Base-by-base conservation (phyloP, 2,797 vertebrate species). In the Gephyroberyx darwinii region DNA sequence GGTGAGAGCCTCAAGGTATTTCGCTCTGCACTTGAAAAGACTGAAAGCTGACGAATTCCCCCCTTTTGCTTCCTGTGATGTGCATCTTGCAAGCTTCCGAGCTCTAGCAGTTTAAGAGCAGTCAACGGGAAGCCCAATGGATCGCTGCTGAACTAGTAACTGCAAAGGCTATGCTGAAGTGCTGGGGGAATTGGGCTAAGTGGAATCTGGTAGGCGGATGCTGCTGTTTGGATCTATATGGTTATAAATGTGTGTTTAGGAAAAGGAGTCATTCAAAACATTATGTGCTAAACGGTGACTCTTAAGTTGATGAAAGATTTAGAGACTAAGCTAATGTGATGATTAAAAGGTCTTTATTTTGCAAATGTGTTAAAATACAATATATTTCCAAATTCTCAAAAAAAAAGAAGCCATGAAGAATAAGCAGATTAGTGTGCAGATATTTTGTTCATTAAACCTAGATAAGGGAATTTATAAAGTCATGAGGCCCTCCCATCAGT, bases 1-100 rank as follows among this genome's bases (percentile, higher is more conserved):
- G 62, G 72, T 3, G 69, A 72, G 66, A 75, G 82, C 89, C 88
- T 84, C 62, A 2, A 91, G 89, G 83, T 88, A 82, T 84, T 80
- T 52, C 1, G 41, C 74, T 77, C 69, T 26, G 48, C 80, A 84
- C 84, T 85, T 85, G 52, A 88, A 87, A 88, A 83, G 75, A 45
- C 52, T 10, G 43, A 74, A 77, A 86, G 76, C 71, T 78, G 75
- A 70, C 59, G 64, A 75, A 67, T 75, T 78, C 69, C 77, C 72
- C 61, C 71, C 4, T 4, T 63, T 75, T 13, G 61, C 78, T 47
- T 83, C 75, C 76, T 90, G 6, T 86, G 85, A 89, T 87, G 87
- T 86, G 81, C 64, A 53, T 67, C 79, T 82, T 48, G 58, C 57
- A 13, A 66, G 84, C 74, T 70, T 84, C 78, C 69, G 48, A 88